Evolutionary conservation across 2,113 vertebrate species (phyloP), one percentile per base, ranked within the genome.

Genomic region (Peromyscus maniculatus): DNA sequence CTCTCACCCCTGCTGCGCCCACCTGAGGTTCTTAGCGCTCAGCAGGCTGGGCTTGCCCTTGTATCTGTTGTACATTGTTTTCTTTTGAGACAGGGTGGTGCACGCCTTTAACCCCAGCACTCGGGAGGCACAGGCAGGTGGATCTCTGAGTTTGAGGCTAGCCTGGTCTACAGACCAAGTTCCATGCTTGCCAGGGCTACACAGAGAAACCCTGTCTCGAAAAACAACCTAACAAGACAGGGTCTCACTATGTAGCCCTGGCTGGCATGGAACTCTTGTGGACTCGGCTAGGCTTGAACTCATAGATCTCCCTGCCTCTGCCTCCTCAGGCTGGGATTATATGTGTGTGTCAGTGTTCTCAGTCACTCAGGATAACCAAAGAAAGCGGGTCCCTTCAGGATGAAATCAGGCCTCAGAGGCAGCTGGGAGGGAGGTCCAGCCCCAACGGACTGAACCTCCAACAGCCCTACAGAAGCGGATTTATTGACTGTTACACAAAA

Each of bases 361-460:
- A 39, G 36, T 72, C n/a, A 72, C 36, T 72, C 1, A 4, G 64
- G 71, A 39, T 72, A 16, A 39, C 9, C 71, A 72, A 72, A n/a
- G 36, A 71, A 21, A 72, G 71, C n/a, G 36, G 71, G 71, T 72
- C 36, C n/a, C n/a, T 39, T 21, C 17, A 10, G 36, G n/a, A 21
- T 74, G 71, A 39, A 74, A 22, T 74, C 39, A 22, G 71, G 21
- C n/a, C 71, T 74, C 17, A 22, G 1, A 39, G n/a, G 71, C 71
- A 74, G 71, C 71, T 72, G 36, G 71, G 36, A 71, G 33, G 28
- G 69, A 72, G 36, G 71, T n/a, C 71, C 36, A 39, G 71, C n/a
- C n/a, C 22, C 8, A 4, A 21, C 1, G 19, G 36, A 9, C 71
- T 74, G 71, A n/a, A 39, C 8, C 8, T 74, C 7, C 0, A 22